Evolutionary conservation across 2,113 vertebrate genomes (phyloP), one percentile per base, ranked within the genome.

Genomic region (Apodemus sylvaticus): DNA sequence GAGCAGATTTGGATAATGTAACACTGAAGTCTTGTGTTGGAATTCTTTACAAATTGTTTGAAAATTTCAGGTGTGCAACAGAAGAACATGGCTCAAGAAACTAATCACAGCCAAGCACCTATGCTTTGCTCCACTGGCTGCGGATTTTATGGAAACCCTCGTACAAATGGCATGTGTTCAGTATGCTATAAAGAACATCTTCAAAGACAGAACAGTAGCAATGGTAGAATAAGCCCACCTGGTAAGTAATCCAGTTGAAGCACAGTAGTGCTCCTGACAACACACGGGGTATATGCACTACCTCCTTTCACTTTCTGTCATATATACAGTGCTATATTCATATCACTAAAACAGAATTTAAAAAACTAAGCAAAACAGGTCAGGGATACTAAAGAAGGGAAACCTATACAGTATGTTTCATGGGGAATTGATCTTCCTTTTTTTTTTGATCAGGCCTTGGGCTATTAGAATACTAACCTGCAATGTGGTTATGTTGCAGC

Each of bases 141-240:
- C 78, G 99, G 99, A 73, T 99, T 99, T 97, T 99, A 99, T 34
- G 99, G 99, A 85, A 99, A 99, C 82, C 99, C 99, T 89, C 99
- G 99, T 16, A 99, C 99, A 3, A 99, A 99, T 26, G 99, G 99
- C 98, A 99, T 99, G 98, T 99, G 99, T 86, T 99, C 99, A 0
- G 98, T 99, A 36, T 99, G 99, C 98, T 99, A 99, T 97, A 99
- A 99, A 98, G 99, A 99, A 94, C 99, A 99, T 89, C 98, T 99
- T 86, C 99, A 99, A 90, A 98, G 99, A 96, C 99, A 99, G 98
- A 99, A 99, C 91, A 98, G 98, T 97, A 98, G 97, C 96, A 99
- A 98, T 97, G 99, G 98, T 97, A 98, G 99, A 98, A 98, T 99
- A 98, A 99, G 98, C 91, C 99, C 99, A 86, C 98, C 99, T 98